These are phyloP conservation scores for Ophiothrix spiculata DNA, from an alignment of 35 echinoderm and acorn worm genomes.

Conservation along the genomic window DNA sequence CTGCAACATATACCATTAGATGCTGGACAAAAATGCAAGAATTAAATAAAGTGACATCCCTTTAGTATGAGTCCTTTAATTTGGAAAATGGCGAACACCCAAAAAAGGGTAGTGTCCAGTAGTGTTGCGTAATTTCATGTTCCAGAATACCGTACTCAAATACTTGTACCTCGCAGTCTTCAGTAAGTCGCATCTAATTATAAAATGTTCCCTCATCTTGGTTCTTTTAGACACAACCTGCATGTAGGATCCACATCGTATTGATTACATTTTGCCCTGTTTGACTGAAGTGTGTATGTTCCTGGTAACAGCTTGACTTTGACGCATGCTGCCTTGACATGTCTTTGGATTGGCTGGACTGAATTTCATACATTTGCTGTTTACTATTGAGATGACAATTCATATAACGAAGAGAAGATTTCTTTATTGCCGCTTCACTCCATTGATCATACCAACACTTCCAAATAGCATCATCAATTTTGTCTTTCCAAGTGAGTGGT, in stretches of 20 bases:
- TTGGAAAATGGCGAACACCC: too few species aligned
- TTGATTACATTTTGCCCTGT: not conserved
- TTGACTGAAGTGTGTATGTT: not conserved
- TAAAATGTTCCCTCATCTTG: not conserved
- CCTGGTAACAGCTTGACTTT: not conserved
- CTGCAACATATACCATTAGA: too few species aligned
- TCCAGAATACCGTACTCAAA: too few species aligned
- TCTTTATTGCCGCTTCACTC: not conserved
- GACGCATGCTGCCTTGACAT: not conserved
- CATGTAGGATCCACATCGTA: not conserved
- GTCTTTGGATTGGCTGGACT: not conserved
- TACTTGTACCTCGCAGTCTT: too few species aligned
- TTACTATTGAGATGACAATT: not conserved
- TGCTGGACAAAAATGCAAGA: too few species aligned
- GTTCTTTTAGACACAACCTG: not conserved
- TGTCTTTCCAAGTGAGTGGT: not conserved
- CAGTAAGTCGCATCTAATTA: not conserved
- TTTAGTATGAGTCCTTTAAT: too few species aligned
- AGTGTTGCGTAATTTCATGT: too few species aligned
- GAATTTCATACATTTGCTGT: not conserved
- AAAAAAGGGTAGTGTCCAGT: too few species aligned
- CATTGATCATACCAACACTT: not conserved
- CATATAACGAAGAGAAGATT: not conserved
- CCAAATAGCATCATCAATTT: not conserved
- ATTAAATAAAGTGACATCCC: too few species aligned